Evolutionary conservation across 2,888 invertebrate species (phyloP).

Genomic region (Hesperia comma): DNA sequence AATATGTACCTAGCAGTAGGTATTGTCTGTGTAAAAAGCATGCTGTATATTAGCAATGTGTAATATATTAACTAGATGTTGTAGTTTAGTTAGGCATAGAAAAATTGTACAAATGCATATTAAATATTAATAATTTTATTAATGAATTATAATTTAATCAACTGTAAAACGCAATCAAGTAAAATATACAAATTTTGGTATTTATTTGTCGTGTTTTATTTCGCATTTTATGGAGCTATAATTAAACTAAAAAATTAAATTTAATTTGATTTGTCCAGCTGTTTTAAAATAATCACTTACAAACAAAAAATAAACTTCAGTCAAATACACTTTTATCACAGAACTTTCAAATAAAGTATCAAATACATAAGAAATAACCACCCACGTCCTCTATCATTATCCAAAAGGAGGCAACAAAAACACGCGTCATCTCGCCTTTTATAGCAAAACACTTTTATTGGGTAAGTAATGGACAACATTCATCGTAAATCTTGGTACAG

Average conservation of each 20-base stretch:
- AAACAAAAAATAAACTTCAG: too few relatives aligned
- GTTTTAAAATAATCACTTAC: too few relatives aligned
- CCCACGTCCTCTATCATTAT: not conserved
- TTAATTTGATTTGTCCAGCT: too few relatives aligned
- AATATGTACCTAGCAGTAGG: constrained; percentile 60
- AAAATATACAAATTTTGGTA: constrained; percentile 83
- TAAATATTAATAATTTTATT: constrained; percentile 74
- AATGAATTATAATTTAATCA: constrained; percentile 80
- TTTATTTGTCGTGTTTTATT: constrained; percentile 46
- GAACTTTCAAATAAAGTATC: too few relatives aligned
- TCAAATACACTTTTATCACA: too few relatives aligned
- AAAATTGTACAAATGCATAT: constrained; percentile 83
- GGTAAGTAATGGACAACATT: constrained; percentile 1
- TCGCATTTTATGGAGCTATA: not conserved
- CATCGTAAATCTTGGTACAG: constrained; percentile 10
- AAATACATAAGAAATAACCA: too few relatives aligned
- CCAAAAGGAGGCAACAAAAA: not conserved
- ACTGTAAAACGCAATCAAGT: constrained; percentile 83
- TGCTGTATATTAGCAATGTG: constrained; percentile 79
- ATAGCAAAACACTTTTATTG: constrained; percentile 3
- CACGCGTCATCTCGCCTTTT: constrained; percentile 1
- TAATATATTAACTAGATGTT: constrained; percentile 78
- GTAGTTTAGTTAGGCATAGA: constrained; percentile 81
- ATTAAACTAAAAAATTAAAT: too few relatives aligned
- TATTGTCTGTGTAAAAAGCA: constrained; percentile 76